These are phyloP conservation scores for Pholis gunnellus DNA, from an alignment of 2,113 vertebrate species.

Conservation along the genomic window DNA sequence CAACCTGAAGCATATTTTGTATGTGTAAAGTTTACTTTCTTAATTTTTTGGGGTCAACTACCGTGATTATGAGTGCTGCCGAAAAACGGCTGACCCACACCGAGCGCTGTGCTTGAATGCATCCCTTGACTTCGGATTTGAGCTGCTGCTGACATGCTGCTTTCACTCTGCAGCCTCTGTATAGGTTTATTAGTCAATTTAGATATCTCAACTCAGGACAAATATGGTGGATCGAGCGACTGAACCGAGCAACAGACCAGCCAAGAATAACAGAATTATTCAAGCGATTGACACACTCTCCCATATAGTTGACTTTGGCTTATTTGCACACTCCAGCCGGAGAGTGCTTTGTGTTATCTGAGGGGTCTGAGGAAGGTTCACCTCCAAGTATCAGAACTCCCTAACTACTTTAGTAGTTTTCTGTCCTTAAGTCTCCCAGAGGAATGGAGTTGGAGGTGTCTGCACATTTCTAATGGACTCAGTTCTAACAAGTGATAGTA, in stretches of 20 bases:
- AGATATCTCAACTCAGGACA: conserved; percentile 5
- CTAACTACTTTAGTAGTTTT: conserved; percentile 64
- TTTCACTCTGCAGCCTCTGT: not conserved
- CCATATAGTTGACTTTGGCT: not conserved
- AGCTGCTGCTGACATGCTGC: not conserved
- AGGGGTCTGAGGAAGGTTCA: conserved; percentile 42
- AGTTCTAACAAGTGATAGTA: conserved; percentile 56
- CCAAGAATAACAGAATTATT: not conserved
- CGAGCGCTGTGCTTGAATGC: not conserved
- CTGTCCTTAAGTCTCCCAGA: conserved; percentile 53
- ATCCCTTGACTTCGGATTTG: not conserved
- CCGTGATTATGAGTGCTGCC: not conserved
- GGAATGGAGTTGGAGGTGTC: conserved; percentile 47
- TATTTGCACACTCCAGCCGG: conserved; percentile 8
- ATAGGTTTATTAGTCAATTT: too few species aligned
- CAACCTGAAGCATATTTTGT: not conserved
- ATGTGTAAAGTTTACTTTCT: not conserved
- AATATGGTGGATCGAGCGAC: not conserved
- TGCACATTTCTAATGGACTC: conserved; percentile 72
- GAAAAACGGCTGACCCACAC: not conserved
- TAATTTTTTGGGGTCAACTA: not conserved
- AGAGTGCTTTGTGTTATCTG: conserved; percentile 48
- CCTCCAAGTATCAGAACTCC: conserved; percentile 53
- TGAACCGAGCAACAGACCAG: not conserved
- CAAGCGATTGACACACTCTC: not conserved